Conservation (phyloP, 2,888 invertebrate genomes). For the Drosophila fungiperda region DNA sequence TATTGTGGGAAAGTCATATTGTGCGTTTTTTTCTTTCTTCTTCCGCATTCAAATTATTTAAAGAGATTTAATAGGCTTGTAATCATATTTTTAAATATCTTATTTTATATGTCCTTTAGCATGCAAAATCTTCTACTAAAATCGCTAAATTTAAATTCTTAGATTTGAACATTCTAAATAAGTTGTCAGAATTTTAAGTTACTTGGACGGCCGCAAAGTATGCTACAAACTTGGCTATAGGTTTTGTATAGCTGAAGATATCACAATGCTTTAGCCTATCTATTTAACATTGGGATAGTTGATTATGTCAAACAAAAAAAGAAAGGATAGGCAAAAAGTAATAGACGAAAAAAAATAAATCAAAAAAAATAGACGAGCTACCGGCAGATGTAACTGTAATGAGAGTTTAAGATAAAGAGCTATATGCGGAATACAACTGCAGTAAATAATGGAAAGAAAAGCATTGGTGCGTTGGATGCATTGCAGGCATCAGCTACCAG, state of each 20-base stretch:
- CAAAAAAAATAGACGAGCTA: too few relatives aligned
- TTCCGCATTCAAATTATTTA: background rate
- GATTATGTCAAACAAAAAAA: background rate
- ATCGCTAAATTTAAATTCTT: background rate
- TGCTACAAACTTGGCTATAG: background rate
- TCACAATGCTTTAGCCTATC: background rate
- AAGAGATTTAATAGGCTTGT: background rate
- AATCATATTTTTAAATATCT: background rate
- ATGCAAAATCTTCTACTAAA: background rate
- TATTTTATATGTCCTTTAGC: background rate
- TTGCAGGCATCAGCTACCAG: conserved; percentile 8
- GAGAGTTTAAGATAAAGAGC: background rate
- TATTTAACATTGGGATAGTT: background rate
- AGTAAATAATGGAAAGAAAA: background rate
- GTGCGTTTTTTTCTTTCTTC: background rate
- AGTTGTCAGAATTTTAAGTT: background rate
- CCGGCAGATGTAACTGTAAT: background rate
- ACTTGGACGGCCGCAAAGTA: background rate
- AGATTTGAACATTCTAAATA: background rate
- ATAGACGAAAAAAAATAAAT: too few relatives aligned
- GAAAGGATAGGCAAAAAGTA: background rate
- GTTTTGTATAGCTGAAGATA: background rate
- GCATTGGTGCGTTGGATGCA: conserved; percentile 5
- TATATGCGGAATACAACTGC: conserved; percentile 1
- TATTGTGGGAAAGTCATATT: conserved; percentile 65